These are phyloP conservation scores for Zhuqinia jingwanae DNA, from an alignment of 2,888 invertebrate genomes.

Conservation along the genomic window DNA sequence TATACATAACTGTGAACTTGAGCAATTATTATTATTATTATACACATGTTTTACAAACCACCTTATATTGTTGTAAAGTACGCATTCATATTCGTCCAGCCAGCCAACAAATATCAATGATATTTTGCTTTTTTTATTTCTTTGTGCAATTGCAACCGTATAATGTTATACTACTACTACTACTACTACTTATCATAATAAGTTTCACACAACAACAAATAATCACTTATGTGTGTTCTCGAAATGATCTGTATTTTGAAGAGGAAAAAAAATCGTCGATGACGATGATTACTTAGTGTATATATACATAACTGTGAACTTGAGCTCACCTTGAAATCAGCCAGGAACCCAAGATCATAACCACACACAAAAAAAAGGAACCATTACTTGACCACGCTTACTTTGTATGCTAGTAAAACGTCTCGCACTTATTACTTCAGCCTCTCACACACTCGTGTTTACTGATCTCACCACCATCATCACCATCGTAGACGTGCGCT, in stretches of 20 bases:
- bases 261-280: conserved; percentile 40
- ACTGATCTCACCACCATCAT: too few relatives aligned
- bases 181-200: conserved; percentile 36
- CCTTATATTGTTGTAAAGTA: too few relatives aligned
- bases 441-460: not conserved
- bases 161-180: too few relatives aligned
- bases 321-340: conserved; percentile 65
- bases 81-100: too few relatives aligned
- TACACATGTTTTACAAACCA: too few relatives aligned
- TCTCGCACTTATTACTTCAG: not conserved
- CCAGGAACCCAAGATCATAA: conserved; percentile 62
- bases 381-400: conserved; percentile 59
- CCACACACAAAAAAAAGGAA: conserved; percentile 58
- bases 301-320: conserved; percentile 61
- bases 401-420: not conserved
- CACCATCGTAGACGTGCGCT: not conserved
- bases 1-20: conserved; percentile 63
- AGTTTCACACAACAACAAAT: conserved; percentile 40
- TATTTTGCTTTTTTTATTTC: too few relatives aligned
- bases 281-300: conserved; percentile 37
- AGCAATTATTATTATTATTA: not conserved
- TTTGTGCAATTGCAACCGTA: too few relatives aligned
- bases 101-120: too few relatives aligned
- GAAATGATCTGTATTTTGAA: conserved; percentile 55
- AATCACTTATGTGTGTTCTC: conserved; percentile 6